Evolutionary conservation across 2,113 vertebrate species (phyloP), one percentile per base, ranked within the genome.

Genomic region (Serinus canaria): DNA sequence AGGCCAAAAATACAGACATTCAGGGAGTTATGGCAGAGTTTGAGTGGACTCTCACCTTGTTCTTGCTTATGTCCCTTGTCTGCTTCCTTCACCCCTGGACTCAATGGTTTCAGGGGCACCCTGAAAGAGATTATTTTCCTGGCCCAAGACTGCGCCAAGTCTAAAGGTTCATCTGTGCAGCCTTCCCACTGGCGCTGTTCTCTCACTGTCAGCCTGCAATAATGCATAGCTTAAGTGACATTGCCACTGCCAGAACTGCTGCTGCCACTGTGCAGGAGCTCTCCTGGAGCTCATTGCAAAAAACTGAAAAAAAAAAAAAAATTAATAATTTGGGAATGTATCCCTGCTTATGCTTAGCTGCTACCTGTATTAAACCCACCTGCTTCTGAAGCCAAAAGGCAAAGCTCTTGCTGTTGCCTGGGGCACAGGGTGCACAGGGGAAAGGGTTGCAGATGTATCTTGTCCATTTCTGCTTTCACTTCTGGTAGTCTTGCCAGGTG

Each of bases 141-240:
- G 70, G 24, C 53, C 35, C 68, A 46, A 58, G 19, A 30, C 22
- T 66, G 31, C 37, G 49, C 17, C 3, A 8, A 62, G 6, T 35
- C 35, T 64, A 33, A 64, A 76, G 30, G 13, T 21, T 20, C 10
- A 7, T 47, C 21, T 70, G 4, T 52, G 30, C 53, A 82, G 31
- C 41, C 44, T 75, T 69, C 37, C 69, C 11, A 14, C 33, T 46
- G 62, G 28, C 19, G 50, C 11, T 1, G 4, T 15, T 80, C 22
- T 67, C 31, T 72, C 23, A 1, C 53, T 69, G 58, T 17, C 8
- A 19, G 49, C 27, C 41, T 90, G 28, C n/a, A 55, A 11, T 44
- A 73, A 17, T 6, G 13, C 0, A 0, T 64, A 30, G 13, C 49
- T 83, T 67, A 67, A 70, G 23, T 53, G 74, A 8, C 22, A 30